These are phyloP conservation scores for Urechis unicinctus DNA, from an alignment of 2,888 invertebrate genomes.

Conservation along the genomic window DNA sequence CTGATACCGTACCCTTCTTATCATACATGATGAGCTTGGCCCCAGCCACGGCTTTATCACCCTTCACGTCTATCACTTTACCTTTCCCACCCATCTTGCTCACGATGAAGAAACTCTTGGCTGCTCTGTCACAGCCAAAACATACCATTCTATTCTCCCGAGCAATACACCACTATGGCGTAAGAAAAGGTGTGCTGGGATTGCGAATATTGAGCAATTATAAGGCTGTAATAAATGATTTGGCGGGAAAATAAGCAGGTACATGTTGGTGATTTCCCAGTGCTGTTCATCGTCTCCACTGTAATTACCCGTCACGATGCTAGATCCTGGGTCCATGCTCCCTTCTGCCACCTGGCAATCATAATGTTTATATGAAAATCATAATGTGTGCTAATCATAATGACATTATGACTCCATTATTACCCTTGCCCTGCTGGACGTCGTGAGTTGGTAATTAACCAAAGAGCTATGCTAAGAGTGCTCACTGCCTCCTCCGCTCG, in stretches of 20 bases:
- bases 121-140: too few relatives aligned
- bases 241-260: too few relatives aligned
- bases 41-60: constrained; percentile 9
- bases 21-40: constrained; percentile 12
- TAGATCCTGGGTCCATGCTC: neutral
- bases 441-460: too few relatives aligned
- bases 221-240: too few relatives aligned
- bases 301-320: neutral
- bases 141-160: too few relatives aligned
- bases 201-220: too few relatives aligned
- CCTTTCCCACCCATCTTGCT: constrained; percentile 4
- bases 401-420: too few relatives aligned
- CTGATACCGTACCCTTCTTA: constrained; percentile 1
- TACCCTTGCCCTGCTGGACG: too few relatives aligned
- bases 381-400: too few relatives aligned
- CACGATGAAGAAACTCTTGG: constrained; percentile 10
- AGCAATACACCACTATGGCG: neutral
- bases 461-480: too few relatives aligned
- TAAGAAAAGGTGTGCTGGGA: neutral
- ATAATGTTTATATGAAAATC: too few relatives aligned
- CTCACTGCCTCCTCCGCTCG: too few relatives aligned
- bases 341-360: neutral
- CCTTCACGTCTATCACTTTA: constrained; percentile 17
- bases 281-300: neutral
- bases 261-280: neutral